phyloP scores from a whole-genome alignment of 2,888 invertebrate species.

The Microctonus aethiopoides region DNA sequence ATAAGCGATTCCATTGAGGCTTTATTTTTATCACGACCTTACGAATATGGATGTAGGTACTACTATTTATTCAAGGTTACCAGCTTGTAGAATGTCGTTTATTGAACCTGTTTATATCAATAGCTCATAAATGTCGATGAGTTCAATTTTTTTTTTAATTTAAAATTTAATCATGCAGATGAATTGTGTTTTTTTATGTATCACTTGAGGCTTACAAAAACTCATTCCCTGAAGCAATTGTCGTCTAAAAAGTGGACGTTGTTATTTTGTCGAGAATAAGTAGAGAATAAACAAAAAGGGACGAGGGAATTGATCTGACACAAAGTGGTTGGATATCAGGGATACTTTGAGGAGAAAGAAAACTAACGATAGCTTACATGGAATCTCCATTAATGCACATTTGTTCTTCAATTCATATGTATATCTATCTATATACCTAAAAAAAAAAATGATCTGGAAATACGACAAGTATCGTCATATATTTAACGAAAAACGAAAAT shows the following conservation, averaged over 20 bases:
- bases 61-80: slow-evolving; percentile 33
- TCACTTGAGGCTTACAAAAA: too few species aligned
- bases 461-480: too few species aligned
- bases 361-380: slow-evolving; percentile 54
- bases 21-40: slow-evolving; percentile 34
- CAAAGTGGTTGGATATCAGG: too few species aligned
- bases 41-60: neutral
- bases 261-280: neutral
- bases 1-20: slow-evolving; percentile 5
- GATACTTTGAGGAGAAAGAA: neutral
- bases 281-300: too few species aligned
- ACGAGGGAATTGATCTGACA: too few species aligned
- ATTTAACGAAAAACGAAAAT: too few species aligned
- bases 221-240: too few species aligned
- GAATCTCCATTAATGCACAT: slow-evolving; percentile 57
- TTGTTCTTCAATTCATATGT: slow-evolving; percentile 37
- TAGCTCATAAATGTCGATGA: neutral
- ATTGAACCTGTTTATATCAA: slow-evolving; percentile 31
- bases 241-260: too few species aligned
- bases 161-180: too few species aligned
- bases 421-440: too few species aligned
- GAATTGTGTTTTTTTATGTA: too few species aligned
- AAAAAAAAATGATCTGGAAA: too few species aligned
- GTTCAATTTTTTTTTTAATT: neutral
- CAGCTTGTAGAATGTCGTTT: slow-evolving; percentile 30